Evolutionary conservation across 2,888 invertebrate genomes (phyloP), one percentile per base, ranked within the genome.

Genomic region (Colletes collaris): DNA sequence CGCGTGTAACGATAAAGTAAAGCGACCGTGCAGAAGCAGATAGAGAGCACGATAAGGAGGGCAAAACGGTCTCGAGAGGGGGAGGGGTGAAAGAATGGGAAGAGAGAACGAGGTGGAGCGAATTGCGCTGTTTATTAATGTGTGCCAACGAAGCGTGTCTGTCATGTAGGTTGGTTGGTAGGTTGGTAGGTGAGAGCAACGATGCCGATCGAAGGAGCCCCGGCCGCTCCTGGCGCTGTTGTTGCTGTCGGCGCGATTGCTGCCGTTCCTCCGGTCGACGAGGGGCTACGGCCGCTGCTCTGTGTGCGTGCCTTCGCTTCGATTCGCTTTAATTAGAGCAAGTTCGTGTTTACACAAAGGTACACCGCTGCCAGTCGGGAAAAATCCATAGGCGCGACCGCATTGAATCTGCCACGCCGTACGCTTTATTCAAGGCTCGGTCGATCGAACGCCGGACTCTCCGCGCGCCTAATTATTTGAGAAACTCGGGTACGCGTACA

Each of bases 301-400:
- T 53, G 80, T 79, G 58, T 69, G 74, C 73, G 71, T 59, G 79
- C 50, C 78, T 84, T 69, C 82, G 84, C 86, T 86, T 83, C 86
- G 86, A 89, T 89, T 90, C 86, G 86, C 84, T 89, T 90, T 91
- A 91, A 91, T 91, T 91, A 89, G 90, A 90, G 85, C 90, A 88
- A 90, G 87, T 86, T 89, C 85, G 87, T 88, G 89, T 90, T 88
- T 88, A 89, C 86, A 85, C 82, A 87, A 88, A 89, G 84, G 81
- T 75, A 76, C 76, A 78, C 84, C 82, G 79, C 63, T 83, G 71
- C 81, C 71, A 78, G 56, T 66, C 69, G 82, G 79, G 86, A 89
- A 88, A 89, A 89, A 79, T 82, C 46, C 62, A 60, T 55, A 76
- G 82, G 86, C 85, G 86, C 85, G 88, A 87, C 84, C 73, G 87